Conservation (phyloP, 2,113 vertebrate genomes). For the Synodontis membranacea region DNA sequence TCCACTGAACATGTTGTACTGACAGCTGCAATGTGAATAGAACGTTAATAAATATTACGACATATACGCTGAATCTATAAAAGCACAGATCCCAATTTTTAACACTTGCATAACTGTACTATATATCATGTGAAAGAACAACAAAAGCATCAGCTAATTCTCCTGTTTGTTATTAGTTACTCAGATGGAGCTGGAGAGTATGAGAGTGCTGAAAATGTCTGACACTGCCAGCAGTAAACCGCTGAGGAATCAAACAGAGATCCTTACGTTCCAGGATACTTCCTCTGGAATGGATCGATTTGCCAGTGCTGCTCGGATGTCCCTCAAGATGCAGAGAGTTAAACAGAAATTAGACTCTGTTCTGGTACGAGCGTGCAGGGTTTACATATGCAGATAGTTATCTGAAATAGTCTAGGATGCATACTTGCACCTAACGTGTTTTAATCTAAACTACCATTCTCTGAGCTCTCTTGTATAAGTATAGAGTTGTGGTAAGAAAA, state of each 20-base stretch:
- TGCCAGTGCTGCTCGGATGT: constrained; percentile 71
- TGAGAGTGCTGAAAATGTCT: constrained; percentile 69
- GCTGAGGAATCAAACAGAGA: constrained; percentile 65
- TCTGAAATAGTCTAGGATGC: neutral
- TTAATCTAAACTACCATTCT: neutral
- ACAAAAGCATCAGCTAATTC: constrained; percentile 23
- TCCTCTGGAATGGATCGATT: constrained; percentile 74
- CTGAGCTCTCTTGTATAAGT: neutral
- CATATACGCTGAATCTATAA: neutral
- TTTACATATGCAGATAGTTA: neutral
- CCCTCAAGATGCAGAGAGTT: constrained; percentile 85
- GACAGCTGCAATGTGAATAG: neutral
- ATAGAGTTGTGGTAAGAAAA: neutral
- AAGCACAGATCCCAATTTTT: neutral
- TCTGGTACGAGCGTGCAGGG: constrained; percentile 69
- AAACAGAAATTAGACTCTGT: constrained; percentile 90
- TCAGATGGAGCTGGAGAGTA: constrained; percentile 80
- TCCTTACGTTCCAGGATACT: constrained; percentile 61
- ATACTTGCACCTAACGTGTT: neutral
- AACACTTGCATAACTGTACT: neutral
- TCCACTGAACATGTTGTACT: neutral
- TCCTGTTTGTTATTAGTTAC: constrained; percentile 73
- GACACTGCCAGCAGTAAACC: constrained; percentile 67
- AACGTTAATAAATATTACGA: neutral
- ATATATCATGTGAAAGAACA: neutral